Evolutionary conservation across 1,140 invertebrate genomes (phyloP).

Genomic region (Cherax destructor): DNA sequence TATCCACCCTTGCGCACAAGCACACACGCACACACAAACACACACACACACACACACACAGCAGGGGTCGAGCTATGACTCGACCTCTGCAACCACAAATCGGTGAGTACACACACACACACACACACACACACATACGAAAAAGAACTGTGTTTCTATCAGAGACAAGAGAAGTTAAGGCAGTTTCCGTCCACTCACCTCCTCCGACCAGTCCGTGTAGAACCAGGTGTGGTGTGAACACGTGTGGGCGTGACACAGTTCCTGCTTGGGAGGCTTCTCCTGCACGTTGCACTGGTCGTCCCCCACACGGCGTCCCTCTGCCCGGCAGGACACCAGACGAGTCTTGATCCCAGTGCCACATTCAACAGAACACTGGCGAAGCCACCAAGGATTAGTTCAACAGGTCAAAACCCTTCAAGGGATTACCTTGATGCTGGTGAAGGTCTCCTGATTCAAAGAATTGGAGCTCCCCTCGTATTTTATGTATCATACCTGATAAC

Average conservation of each 20-base stretch:
- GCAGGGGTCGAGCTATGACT: too few relatives aligned
- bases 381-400: neutral
- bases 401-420: too few relatives aligned
- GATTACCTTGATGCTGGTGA: too few relatives aligned
- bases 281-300: conserved; percentile 58
- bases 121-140: neutral
- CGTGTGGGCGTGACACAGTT: conserved; percentile 61
- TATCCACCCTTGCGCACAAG: neutral
- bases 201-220: conserved; percentile 66
- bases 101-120: too few relatives aligned
- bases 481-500: too few relatives aligned
- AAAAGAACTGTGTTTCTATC: too few relatives aligned
- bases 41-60: too few relatives aligned
- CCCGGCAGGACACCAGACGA: conserved; percentile 74
- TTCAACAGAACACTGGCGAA: conserved; percentile 70
- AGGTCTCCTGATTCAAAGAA: too few relatives aligned
- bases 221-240: conserved; percentile 67
- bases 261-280: conserved; percentile 57
- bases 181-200: conserved; percentile 20
- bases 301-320: conserved; percentile 70
- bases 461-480: too few relatives aligned
- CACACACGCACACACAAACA: too few relatives aligned
- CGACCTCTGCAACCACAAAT: too few relatives aligned
- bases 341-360: conserved; percentile 74
- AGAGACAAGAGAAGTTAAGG: too few relatives aligned